phyloP scores from a whole-genome alignment of 2,888 invertebrate genomes.

The Tachina grossa region DNA sequence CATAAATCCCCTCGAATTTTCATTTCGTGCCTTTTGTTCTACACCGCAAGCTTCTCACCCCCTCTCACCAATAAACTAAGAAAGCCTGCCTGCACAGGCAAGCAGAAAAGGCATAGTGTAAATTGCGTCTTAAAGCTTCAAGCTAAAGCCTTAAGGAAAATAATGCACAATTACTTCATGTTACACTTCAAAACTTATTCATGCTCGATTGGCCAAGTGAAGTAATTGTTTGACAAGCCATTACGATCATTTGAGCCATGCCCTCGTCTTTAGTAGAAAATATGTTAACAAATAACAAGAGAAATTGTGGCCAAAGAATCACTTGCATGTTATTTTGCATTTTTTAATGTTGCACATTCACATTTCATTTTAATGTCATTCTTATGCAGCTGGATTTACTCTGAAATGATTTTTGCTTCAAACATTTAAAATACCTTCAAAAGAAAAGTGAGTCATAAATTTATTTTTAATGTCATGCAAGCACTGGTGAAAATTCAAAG shows the following conservation, averaged over 20 bases:
- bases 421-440: not conserved
- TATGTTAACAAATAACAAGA: not conserved
- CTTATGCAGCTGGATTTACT: constrained; percentile 18
- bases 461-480: constrained; percentile 37
- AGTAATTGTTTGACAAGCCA: no score
- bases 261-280: constrained; percentile 7
- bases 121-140: no score
- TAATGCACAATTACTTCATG: no score
- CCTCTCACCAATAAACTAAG: no score
- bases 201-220: no score
- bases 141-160: no score
- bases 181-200: no score
- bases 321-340: constrained; percentile 46
- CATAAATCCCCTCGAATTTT: no score
- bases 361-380: constrained; percentile 14
- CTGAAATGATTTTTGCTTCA: constrained; percentile 40
- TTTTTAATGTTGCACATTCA: constrained; percentile 46
- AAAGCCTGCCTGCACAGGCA: no score
- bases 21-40: no score
- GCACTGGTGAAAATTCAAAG: not conserved
- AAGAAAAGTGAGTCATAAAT: constrained; percentile 32
- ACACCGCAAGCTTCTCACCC: no score
- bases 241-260: not conserved
- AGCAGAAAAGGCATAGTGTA: no score
- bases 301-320: constrained; percentile 1